Evolutionary conservation across 2,113 vertebrate species (phyloP), one percentile per base, ranked within the genome.

Genomic region (Coptodon rendalli): DNA sequence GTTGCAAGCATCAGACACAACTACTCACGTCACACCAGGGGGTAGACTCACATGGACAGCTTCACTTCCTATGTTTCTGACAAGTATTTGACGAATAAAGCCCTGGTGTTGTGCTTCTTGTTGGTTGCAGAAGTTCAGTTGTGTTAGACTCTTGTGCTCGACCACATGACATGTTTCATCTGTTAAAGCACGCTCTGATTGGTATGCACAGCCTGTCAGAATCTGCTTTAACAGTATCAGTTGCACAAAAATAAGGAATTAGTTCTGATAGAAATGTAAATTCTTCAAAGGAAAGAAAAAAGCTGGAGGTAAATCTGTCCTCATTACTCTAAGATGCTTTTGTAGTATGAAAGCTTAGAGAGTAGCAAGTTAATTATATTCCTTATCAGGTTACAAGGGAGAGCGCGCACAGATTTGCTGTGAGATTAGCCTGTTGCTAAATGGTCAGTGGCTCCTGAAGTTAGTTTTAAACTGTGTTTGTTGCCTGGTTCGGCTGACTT

Each of bases 341-440:
- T 82, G 53, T 63, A n/a, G 14, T 40, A 13, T 68, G 14, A 71
- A 50, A 52, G 79, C 82, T n/a, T 45, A 10, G 6, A 68, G 71
- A 83, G 24, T 81, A 34, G 52, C 52, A 80, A 48, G 63, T 83
- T 83, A 73, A 82, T 84, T 71, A 61, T 68, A 40, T 78, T 83
- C 27, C 57, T 85, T 88, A 88, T 87, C 81, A 63, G 43, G 81
- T 63, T 61, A 82, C 29, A 82, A 63, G 57, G 31, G 29, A 91
- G 53, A 14, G 34, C 78, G 27, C 8, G 63, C 34, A 71, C 48
- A 86, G 88, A 80, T 88, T 31, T 66, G 76, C 59, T 36, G 2
- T n/a, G 38, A 52, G 89, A 92, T 90, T 82, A 89, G 29, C 48
- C 29, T 43, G 76, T 87, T 27, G 16, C 43, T 68, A 48, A 86